These are phyloP conservation scores for Yasuhikotakia modesta DNA, from an alignment of 2,797 vertebrate genomes.

Conservation along the genomic window DNA sequence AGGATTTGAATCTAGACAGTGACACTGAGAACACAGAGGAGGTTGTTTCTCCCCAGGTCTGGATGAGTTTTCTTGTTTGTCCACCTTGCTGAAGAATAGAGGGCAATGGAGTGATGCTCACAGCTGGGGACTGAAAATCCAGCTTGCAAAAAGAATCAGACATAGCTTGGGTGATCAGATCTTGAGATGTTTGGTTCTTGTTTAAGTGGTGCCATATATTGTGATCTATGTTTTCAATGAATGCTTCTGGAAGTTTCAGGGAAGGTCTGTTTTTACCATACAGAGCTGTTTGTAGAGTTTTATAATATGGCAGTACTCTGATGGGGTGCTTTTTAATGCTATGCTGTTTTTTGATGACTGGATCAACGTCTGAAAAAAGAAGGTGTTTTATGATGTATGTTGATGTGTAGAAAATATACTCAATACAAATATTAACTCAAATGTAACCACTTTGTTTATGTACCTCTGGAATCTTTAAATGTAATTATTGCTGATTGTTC, in stretches of 20 bases:
- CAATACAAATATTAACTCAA: not conserved
- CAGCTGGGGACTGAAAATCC: slow-evolving; percentile 58
- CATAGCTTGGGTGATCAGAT: slow-evolving; percentile 70
- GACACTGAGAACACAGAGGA: slow-evolving; percentile 65
- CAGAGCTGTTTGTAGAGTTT: slow-evolving; percentile 77
- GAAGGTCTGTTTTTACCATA: slow-evolving; percentile 83
- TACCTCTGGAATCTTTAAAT: slow-evolving; percentile 71
- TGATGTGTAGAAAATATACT: not conserved
- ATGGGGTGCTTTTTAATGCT: slow-evolving; percentile 70
- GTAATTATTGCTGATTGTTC: slow-evolving; percentile 69
- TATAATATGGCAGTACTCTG: slow-evolving; percentile 83
- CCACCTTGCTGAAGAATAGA: slow-evolving; percentile 72
- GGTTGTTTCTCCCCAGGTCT: slow-evolving; percentile 75
- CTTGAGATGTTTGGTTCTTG: slow-evolving; percentile 53
- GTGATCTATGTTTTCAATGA: slow-evolving; percentile 69
- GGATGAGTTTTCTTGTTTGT: slow-evolving; percentile 64
- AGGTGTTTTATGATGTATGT: not conserved
- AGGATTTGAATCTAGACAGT: slow-evolving; percentile 72
- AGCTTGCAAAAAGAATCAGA: slow-evolving; percentile 71
- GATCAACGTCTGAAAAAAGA: slow-evolving; percentile 73
- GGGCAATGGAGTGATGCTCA: slow-evolving; percentile 74
- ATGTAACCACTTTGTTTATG: not conserved
- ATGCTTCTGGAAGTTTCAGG: slow-evolving; percentile 75
- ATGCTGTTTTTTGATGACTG: slow-evolving; percentile 75
- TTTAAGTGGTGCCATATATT: slow-evolving; percentile 76